Base-by-base conservation (phyloP, 2,888 invertebrate genomes). In the Drosophila paranaensis region DNA sequence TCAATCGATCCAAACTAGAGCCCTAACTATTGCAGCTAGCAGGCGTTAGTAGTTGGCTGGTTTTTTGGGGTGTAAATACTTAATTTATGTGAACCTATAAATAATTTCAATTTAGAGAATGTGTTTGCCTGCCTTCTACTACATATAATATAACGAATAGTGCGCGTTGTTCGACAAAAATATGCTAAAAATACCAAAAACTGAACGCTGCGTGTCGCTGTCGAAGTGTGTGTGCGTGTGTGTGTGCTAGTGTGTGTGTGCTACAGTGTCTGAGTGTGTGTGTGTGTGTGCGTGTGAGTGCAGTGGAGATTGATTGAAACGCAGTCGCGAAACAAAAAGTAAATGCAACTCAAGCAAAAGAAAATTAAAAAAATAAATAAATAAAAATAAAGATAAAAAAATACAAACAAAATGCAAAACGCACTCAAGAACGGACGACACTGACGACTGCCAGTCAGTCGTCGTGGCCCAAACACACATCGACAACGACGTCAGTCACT, bases 31-130 rank as follows among this genome's bases (percentile, higher is more conserved):
- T 67, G 33, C 48, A 39, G 39, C 67, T 70, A 54, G 70, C 58
- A 42, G 50, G 50, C 57, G 58, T 55, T 53, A 53, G 57, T 53
- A 53, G 53, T n/a, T 53, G 53, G 53, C 37, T 53, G 4, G 68
- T 57, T 66, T 37, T 43, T 70, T 62, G 57, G 70, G 83, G 74
- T 84, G 87, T 90, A 80, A 90, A 89, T 85, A 83, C 81, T 86
- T 86, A 88, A 91, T 88, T 88, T 89, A 84, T 89, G 85, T 89
- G 88, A 84, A 86, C 86, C 91, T 90, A 91, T 90, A 91, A 91
- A 91, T 91, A 91, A 89, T 90, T 82, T 89, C 68, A 78, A 82
- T 82, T 83, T 84, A 82, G 83, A 86, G 80, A 89, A 89, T 90
- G 77, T 82, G 81, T 81, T 81, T 79, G 85, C 79, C 80, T 81